Base-by-base conservation (phyloP, 2,113 vertebrate species). In the Anguilla rostrata region DNA sequence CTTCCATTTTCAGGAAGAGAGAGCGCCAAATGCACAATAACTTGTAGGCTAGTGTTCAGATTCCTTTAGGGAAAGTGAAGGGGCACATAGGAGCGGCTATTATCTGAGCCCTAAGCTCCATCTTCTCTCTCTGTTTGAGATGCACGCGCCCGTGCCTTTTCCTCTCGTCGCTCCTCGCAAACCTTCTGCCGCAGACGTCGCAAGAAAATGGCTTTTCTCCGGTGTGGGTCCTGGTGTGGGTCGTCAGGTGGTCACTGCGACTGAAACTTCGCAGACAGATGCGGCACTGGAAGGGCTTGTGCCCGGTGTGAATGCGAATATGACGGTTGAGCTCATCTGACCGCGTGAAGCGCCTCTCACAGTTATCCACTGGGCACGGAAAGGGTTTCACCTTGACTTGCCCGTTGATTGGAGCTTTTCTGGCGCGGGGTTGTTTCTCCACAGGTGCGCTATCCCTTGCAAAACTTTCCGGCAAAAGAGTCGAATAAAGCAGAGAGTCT, bases 251-350 rank as follows among this genome's bases (percentile, higher is more conserved):
- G 92, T 99, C 98, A 40, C 98, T 99, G 88, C 98, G 97, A 95
- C 98, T 99, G 94, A 99, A 99, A 90, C 97, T 99, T 90, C 98
- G 94, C 94, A 99, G 90, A 93, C 98, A 99, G 94, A 99, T 98
- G 93, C 98, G 97, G 94, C 98, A 99, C 94, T 99, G 98, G 95
- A 99, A 99, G 53, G 98, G 98, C 83, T 99, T 99, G 96, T 99
- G 98, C 83, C 98, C 98, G 0, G 98, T 98, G 91, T 99, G 98
- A 94, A 99, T 99, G 75, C 98, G 97, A 88, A 99, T 97, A 96
- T 99, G 98, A 87, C 98, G 91, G 92, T 98, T 99, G 91, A 99
- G 97, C 94, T 99, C 98, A 18, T 99, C 98, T 0, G 98, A 99
- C 87, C 98, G 96, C 5, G 98, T 98, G 84, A 99, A 99, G 92